phyloP scores from a whole-genome alignment of 1,140 invertebrate species.

The Archivesica marissinica region DNA sequence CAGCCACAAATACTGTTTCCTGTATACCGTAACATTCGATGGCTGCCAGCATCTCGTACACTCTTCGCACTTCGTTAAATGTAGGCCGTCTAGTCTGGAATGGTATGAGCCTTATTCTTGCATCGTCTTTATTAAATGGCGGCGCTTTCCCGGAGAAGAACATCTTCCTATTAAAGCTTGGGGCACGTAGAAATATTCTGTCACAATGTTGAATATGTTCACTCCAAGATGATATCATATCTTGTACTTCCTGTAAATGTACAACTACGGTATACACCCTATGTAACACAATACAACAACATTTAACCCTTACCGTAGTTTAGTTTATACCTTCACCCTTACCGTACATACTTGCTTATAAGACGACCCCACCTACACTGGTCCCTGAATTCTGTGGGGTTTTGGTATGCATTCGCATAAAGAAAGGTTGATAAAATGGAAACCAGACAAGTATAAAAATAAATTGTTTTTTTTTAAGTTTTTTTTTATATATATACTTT shows the following conservation, averaged over 20 bases:
- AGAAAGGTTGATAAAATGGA: not conserved
- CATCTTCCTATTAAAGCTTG: slow-evolving; percentile 89
- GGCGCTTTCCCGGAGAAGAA: slow-evolving; percentile 91
- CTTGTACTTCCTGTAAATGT: slow-evolving; percentile 90
- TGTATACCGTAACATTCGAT: slow-evolving; percentile 89
- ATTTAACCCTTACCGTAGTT: no score
- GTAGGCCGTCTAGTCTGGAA: slow-evolving; percentile 93
- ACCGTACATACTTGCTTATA: no score
- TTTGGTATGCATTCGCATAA: no score
- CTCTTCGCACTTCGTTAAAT: slow-evolving; percentile 91
- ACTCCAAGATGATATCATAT: slow-evolving; percentile 89
- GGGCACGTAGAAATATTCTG: slow-evolving; percentile 92
- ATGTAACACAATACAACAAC: no score
- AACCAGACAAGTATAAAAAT: not conserved
- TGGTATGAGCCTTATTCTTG: slow-evolving; percentile 89
- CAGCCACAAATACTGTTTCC: not conserved
- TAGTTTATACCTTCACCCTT: no score
- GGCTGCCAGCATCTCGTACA: slow-evolving; percentile 89
- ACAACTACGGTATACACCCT: no score
- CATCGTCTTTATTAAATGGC: slow-evolving; percentile 89
- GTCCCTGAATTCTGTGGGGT: no score
- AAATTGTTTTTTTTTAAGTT: not conserved
- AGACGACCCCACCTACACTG: no score
- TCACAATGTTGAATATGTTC: slow-evolving; percentile 88
- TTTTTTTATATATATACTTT: no score